Evolutionary conservation across 1,140 invertebrate genomes (phyloP).

Genomic region (Pseudomyrmex dendroicus): DNA sequence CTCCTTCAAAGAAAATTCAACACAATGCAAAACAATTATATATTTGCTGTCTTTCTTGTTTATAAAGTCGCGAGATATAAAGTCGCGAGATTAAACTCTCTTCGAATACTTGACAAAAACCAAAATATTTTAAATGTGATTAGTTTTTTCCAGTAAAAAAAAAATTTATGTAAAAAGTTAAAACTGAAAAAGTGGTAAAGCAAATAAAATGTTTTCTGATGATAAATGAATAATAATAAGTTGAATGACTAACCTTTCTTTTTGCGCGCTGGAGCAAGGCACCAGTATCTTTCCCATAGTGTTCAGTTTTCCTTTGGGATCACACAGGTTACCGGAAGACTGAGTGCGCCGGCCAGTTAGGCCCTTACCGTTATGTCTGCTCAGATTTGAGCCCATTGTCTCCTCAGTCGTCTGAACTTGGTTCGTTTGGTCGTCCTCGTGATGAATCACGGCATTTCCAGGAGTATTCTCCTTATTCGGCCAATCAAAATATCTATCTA

Average conservation of each 20-base stretch:
- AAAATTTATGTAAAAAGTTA: background rate
- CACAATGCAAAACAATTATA: background rate
- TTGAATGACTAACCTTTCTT: slow-evolving; percentile 80
- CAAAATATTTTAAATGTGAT: slow-evolving; percentile 5
- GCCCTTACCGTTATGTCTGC: slow-evolving; percentile 89
- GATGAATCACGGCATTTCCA: slow-evolving; percentile 68
- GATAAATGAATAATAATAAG: background rate
- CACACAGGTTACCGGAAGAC: slow-evolving; percentile 87
- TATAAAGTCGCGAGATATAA: background rate
- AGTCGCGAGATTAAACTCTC: background rate
- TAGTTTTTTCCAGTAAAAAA: slow-evolving; percentile 4
- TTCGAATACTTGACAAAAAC: background rate
- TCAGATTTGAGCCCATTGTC: slow-evolving; percentile 90
- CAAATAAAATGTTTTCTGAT: slow-evolving; percentile 1
- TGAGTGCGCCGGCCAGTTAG: slow-evolving; percentile 89
- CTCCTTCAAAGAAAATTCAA: background rate
- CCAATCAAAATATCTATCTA: slow-evolving; percentile 75
- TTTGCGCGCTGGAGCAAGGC: slow-evolving; percentile 79
- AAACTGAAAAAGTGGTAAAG: background rate
- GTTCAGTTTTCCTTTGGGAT: slow-evolving; percentile 82
- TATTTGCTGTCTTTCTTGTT: background rate
- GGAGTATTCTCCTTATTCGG: slow-evolving; percentile 81
- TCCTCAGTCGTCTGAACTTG: slow-evolving; percentile 18
- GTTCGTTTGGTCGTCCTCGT: slow-evolving; percentile 30
- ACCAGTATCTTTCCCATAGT: slow-evolving; percentile 83